Evolutionary conservation across 2,113 vertebrate species (phyloP).

Genomic region (Apaloderma vittatum): DNA sequence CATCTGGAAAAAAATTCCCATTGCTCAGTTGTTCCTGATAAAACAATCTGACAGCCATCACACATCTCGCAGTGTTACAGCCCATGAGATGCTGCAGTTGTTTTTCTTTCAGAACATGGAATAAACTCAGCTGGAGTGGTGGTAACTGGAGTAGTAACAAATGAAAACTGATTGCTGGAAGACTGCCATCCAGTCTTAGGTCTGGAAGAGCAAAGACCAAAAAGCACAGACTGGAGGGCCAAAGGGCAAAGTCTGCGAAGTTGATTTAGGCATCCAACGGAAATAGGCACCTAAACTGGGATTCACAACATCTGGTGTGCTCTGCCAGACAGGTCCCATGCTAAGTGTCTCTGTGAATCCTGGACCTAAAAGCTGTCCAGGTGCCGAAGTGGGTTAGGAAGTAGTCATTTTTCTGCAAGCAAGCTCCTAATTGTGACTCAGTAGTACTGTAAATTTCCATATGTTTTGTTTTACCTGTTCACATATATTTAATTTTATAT

Average conservation of each 20-base stretch:
- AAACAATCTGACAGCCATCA: background rate
- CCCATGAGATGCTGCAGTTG: background rate
- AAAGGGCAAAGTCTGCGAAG: background rate
- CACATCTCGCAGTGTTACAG: background rate
- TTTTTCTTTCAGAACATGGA: background rate
- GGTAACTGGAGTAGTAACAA: background rate
- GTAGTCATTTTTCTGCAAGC: background rate
- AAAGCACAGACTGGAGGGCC: background rate
- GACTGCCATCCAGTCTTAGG: background rate
- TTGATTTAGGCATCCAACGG: background rate
- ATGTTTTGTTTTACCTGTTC: background rate
- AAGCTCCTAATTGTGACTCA: background rate
- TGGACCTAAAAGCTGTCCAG: background rate
- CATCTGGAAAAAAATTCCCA: background rate
- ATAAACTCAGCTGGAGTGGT: background rate
- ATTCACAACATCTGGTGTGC: accelerated
- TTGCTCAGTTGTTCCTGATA: background rate
- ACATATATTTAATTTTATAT: background rate
- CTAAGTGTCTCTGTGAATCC: background rate
- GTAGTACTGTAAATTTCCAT: background rate
- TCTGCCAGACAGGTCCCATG: background rate
- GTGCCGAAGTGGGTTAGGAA: background rate
- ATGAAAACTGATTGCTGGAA: background rate
- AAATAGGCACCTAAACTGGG: background rate
- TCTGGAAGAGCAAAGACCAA: background rate